Conservation (phyloP, 2,888 invertebrate genomes). For the Cacoxenus indagator region DNA sequence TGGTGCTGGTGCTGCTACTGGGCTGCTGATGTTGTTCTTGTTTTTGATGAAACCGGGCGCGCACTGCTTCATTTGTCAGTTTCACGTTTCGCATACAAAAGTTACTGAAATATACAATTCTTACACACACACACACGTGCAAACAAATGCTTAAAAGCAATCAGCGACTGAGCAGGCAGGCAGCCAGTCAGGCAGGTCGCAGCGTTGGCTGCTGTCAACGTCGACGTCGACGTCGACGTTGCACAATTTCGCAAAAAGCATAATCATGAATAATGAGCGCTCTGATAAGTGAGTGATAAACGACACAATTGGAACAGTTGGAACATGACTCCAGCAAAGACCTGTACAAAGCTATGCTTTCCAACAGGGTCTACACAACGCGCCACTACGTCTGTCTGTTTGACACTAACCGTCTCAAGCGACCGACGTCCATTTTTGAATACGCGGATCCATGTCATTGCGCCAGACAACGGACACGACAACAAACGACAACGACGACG, state of each 20-base stretch:
- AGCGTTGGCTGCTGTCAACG: constrained; percentile 25
- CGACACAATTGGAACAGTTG: constrained; percentile 47
- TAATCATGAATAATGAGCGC: constrained; percentile 68
- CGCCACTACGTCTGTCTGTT: not conserved
- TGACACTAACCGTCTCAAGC: not conserved
- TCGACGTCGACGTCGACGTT: constrained; percentile 23
- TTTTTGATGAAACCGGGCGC: constrained; percentile 2
- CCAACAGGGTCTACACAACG: not conserved
- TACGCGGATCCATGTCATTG: not conserved
- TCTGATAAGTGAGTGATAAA: constrained; percentile 58
- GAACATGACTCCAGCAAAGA: constrained; percentile 19
- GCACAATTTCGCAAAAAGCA: constrained; percentile 68
- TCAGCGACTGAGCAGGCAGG: too few relatives aligned
- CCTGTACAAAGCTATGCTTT: not conserved
- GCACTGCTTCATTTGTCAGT: not conserved
- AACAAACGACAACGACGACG: not conserved
- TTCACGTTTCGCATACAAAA: constrained; percentile 14
- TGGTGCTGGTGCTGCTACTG: too few relatives aligned
- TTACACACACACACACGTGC: constrained; percentile 16
- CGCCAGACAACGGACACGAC: constrained; percentile 11
- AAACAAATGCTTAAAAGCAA: constrained; percentile 19
- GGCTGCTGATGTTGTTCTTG: not conserved
- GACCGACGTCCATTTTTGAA: constrained; percentile 3
- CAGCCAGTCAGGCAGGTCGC: too few relatives aligned
- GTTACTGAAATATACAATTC: too few relatives aligned